Evolutionary conservation across 2,888 invertebrate species (phyloP).

Genomic region (Chironomus tentans): DNA sequence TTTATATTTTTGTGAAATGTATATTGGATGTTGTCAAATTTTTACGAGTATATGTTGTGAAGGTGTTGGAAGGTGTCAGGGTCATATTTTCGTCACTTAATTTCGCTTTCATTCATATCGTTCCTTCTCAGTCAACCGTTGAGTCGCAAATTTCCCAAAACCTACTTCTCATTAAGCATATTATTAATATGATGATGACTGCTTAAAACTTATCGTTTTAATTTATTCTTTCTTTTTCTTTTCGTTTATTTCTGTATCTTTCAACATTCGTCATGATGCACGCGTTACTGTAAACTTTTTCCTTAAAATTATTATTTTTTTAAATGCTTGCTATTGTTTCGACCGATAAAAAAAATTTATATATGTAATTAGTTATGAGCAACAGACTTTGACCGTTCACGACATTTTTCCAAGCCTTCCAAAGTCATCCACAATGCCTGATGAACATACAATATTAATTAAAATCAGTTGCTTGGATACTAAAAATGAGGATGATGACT

Average conservation of each 20-base stretch:
- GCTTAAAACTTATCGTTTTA: background rate
- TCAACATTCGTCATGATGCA: too few relatives aligned
- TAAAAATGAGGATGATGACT: slow-evolving; percentile 22
- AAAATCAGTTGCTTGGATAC: slow-evolving; percentile 6
- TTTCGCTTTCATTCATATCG: too few relatives aligned
- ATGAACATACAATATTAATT: background rate
- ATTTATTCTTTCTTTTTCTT: background rate
- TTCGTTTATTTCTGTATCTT: background rate
- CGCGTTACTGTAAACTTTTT: background rate
- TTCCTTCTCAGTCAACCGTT: too few relatives aligned
- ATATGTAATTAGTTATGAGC: slow-evolving; percentile 13
- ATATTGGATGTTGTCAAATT: too few relatives aligned
- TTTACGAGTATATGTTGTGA: too few relatives aligned
- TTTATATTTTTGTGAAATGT: too few relatives aligned
- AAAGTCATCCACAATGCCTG: background rate
- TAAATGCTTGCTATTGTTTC: background rate
- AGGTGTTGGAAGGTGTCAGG: too few relatives aligned
- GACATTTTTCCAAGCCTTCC: slow-evolving; percentile 72
- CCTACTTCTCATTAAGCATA: too few relatives aligned
- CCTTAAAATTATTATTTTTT: background rate
- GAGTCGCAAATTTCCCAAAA: too few relatives aligned
- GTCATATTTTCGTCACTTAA: too few relatives aligned
- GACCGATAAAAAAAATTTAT: background rate
- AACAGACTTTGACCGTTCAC: slow-evolving; percentile 82
- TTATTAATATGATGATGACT: background rate